Base-by-base conservation (phyloP, 2,797 vertebrate species). In the Holocentrus rufus region DNA sequence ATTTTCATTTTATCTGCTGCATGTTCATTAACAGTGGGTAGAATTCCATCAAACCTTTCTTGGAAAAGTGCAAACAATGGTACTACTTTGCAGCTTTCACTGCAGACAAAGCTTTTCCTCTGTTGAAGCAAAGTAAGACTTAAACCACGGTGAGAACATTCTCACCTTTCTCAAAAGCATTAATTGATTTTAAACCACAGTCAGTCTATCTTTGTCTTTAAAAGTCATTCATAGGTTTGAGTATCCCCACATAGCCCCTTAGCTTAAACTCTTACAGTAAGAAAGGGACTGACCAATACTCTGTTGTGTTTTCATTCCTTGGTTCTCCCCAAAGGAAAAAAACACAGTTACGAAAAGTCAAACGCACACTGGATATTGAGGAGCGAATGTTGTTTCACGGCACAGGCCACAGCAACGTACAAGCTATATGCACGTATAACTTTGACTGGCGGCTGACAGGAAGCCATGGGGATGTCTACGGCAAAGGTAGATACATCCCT, bases 381-480 rank as follows among this genome's bases (percentile, higher is more conserved):
- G 98, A 99, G 69, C 95, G 96, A 74, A 98, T 98, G 97, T 89
- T 99, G 2, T 99, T 99, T 89, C 98, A 99, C 0, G 98, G 98
- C 31, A 99, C 98, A 47, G 96, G 96, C 87, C 95, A 94, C 89
- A 96, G 96, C 84, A 98, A 98, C 91, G 95, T 99, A 68, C 95
- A 96, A 91, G 96, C 97, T 69, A 99, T 99, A 88, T 99, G 98
- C 83, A 96, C 96, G 58, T 96, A 98, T 88, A 99, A 99, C 88
- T 99, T 99, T 88, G 98, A 99, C 87, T 98, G 97, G 96, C 93
- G 98, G 81, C 95, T 99, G 77, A 97, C 97, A 36, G 97, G 98
- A 55, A 96, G 96, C 84, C 96, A 99, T 54, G 98, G 96, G 27
- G 94, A 96, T 67, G 93, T 97, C 36, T 98, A 97, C 86, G 98